Evolutionary conservation across 1,140 invertebrate genomes (phyloP), one percentile per base, ranked within the genome.

Genomic region (Tenebrio molitor): DNA sequence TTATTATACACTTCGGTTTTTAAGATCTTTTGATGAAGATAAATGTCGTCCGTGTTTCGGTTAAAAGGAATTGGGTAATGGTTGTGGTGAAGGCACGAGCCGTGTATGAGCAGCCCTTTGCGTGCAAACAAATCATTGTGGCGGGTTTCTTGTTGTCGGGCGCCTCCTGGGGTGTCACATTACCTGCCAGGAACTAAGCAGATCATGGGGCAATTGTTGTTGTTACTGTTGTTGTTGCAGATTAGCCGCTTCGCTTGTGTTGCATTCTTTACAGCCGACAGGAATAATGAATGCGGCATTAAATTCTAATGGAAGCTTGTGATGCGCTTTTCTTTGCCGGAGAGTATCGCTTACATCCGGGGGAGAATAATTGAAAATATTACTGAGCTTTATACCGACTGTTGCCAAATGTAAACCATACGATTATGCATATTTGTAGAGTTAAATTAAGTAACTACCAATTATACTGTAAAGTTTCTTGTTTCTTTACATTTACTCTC

Each of bases 151-250:
- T 33, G n/a, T 21, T 33, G 12, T 14, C 5, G 12, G 2, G 50
- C 50, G 12, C 50, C 50, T 58, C 50, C 50, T 58, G 50, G 10
- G 50, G 50, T 58, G 21, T 58, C 23, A 33, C n/a, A 15, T 58
- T 58, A 58, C 50, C 21, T 58, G 21, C 21, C 1, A 29, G 19
- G 36, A 53, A 53, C 8, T 53, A 53, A 53, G 46, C 17, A 53
- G 46, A 53, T 53, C 46, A 53, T 50, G 46, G 19, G n/a, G 14
- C 19, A 53, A 23, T 53, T 53, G 46, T 58, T 58, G 50, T 58
- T 58, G 50, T 29, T 29, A 25, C 50, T 39, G 36, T 39, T 39
- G 36, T 39, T 39, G 36, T 12, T 12, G 36, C 7, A 39, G 36
- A 39, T 39, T 39, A 39, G 12, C 6, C 36, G 36, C 36, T 8